Conservation (phyloP, 2,888 invertebrate species). For the Apamea anceps region DNA sequence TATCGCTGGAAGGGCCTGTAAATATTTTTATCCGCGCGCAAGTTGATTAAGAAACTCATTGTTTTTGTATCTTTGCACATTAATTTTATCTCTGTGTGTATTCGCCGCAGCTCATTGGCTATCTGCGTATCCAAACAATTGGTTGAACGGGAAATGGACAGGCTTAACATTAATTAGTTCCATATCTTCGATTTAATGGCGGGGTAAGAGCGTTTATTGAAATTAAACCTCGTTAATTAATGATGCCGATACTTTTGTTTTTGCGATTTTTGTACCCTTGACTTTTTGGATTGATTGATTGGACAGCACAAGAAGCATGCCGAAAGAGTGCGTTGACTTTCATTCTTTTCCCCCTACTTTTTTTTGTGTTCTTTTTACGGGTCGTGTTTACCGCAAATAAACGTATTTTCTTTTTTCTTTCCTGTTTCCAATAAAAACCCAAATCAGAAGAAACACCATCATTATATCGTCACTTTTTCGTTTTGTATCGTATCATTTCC, state of each 20-base stretch:
- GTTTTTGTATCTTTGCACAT: slow-evolving; percentile 60
- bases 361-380: too few relatives aligned
- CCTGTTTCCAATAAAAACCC: background rate
- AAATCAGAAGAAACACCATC: background rate
- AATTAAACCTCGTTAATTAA: slow-evolving; percentile 35
- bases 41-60: slow-evolving; percentile 65
- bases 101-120: slow-evolving; percentile 50
- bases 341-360: background rate
- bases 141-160: slow-evolving; percentile 38
- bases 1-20: slow-evolving; percentile 74
- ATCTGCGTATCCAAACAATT: slow-evolving; percentile 53
- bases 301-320: background rate
- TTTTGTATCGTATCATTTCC: slow-evolving; percentile 37
- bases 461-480: background rate
- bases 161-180: slow-evolving; percentile 56
- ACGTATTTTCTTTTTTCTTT: too few relatives aligned
- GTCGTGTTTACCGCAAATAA: too few relatives aligned
- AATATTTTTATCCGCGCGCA: slow-evolving; percentile 60
- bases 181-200: slow-evolving; percentile 50
- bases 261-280: background rate
- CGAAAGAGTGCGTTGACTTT: background rate
- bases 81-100: slow-evolving; percentile 62
- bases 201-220: slow-evolving; percentile 37
- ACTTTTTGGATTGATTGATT: slow-evolving; percentile 38
- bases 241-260: slow-evolving; percentile 28